Conservation (phyloP, 2,113 vertebrate species). For the Lepus americanus region DNA sequence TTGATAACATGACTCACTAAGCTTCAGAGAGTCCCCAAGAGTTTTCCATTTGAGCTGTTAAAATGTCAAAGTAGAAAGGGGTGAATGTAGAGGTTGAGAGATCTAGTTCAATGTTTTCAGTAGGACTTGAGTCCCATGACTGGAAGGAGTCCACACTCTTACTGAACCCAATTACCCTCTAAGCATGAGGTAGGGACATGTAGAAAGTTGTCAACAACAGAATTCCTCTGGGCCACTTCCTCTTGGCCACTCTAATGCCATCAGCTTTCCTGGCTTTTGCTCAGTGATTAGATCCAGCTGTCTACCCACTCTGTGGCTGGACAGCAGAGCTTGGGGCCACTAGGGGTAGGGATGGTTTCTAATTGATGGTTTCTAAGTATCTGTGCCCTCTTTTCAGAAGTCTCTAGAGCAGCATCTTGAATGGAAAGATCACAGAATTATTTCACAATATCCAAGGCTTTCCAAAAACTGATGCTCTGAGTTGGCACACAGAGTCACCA, state of each 20-base stretch:
- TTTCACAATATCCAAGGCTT: background rate
- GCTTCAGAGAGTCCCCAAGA: constrained; percentile 44
- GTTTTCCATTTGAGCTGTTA: constrained; percentile 58
- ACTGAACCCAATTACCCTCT: background rate
- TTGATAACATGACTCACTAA: constrained; percentile 39
- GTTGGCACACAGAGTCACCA: background rate
- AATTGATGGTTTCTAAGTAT: background rate
- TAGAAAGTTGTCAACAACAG: background rate
- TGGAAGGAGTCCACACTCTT: background rate
- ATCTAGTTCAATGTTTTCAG: background rate
- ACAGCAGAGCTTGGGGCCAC: background rate
- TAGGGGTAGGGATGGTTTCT: background rate
- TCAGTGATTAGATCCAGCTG: background rate
- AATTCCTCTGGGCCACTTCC: background rate
- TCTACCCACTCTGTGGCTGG: background rate
- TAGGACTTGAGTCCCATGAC: background rate
- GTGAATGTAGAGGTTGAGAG: background rate
- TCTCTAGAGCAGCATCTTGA: background rate
- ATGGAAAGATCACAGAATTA: background rate
- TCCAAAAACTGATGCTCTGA: background rate
- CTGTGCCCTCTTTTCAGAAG: background rate
- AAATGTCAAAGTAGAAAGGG: constrained; percentile 30
- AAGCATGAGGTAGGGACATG: background rate
- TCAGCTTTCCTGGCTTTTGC: background rate
- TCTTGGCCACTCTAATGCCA: background rate